phyloP scores from a whole-genome alignment of 2,888 invertebrate genomes.

The Pteria penguin region DNA sequence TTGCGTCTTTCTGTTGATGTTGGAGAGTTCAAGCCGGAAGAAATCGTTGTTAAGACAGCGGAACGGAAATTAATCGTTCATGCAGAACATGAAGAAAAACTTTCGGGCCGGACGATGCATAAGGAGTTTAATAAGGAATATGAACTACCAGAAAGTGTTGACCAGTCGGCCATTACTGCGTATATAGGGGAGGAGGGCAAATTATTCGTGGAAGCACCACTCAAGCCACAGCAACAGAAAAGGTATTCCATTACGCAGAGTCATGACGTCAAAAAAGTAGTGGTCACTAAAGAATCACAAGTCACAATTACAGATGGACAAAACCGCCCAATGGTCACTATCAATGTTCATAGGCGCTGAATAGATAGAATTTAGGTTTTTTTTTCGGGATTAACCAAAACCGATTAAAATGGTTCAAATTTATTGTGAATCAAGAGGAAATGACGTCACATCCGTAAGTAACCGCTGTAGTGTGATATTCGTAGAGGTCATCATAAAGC shows the following conservation, averaged over 20 bases:
- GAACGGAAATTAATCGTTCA: conserved; percentile 77
- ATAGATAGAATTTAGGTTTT: too few species aligned
- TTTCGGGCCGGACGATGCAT: conserved; percentile 75
- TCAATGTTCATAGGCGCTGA: conserved; percentile 72
- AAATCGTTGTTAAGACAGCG: conserved; percentile 78
- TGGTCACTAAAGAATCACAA: conserved; percentile 72
- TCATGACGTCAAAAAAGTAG: conserved; percentile 71
- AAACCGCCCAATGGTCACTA: conserved; percentile 73
- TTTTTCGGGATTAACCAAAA: too few species aligned
- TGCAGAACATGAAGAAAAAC: conserved; percentile 78
- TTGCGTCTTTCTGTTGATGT: conserved; percentile 74
- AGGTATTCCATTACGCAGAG: conserved; percentile 73
- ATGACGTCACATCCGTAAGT: too few species aligned
- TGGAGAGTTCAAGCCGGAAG: conserved; percentile 78
- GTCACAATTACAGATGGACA: conserved; percentile 71
- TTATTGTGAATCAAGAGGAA: too few species aligned
- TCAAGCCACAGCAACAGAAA: conserved; percentile 65
- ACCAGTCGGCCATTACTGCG: conserved; percentile 77
- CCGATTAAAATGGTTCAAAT: too few species aligned
- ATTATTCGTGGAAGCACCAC: conserved; percentile 78
- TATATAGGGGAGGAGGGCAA: conserved; percentile 77
- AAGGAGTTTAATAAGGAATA: conserved; percentile 80
- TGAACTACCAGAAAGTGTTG: conserved; percentile 78
- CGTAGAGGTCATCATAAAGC: too few species aligned
- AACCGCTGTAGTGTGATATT: too few species aligned